These are phyloP conservation scores for Pygmarrhopalites habei DNA, from an alignment of 1,140 invertebrate genomes.

Conservation along the genomic window DNA sequence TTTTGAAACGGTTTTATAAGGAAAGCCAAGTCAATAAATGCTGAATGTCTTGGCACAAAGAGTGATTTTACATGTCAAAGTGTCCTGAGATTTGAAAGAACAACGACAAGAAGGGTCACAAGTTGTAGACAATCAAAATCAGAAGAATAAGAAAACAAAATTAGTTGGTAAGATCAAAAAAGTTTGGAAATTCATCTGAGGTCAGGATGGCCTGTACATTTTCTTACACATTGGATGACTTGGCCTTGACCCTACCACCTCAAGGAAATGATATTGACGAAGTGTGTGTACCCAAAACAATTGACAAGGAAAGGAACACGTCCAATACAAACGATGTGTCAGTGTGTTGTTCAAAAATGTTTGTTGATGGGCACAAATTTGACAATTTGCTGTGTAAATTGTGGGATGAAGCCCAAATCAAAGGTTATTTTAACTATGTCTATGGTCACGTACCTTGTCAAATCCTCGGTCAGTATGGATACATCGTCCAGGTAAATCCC, in stretches of 20 bases:
- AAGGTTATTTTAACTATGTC: constrained; percentile 34
- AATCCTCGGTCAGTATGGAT: constrained; percentile 45
- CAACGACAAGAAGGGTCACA: too few species aligned
- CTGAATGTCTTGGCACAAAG: too few species aligned
- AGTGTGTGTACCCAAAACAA: too few species aligned
- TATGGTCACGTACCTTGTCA: constrained; percentile 37
- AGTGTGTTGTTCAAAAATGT: background rate
- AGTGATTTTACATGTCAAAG: too few species aligned
- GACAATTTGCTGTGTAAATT: constrained; percentile 19
- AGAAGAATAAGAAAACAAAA: too few species aligned
- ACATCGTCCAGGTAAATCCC: constrained; percentile 45
- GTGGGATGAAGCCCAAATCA: constrained; percentile 33
- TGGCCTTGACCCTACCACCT: background rate
- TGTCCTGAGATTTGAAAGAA: too few species aligned
- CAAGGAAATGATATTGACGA: too few species aligned
- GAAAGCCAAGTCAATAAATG: too few species aligned
- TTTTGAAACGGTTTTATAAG: too few species aligned
- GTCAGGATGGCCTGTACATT: background rate
- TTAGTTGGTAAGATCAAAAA: too few species aligned
- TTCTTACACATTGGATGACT: background rate
- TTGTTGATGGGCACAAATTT: constrained; percentile 17
- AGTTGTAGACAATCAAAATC: too few species aligned
- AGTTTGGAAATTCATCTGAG: too few species aligned
- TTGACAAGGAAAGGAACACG: background rate
- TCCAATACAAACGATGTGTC: background rate